Evolutionary conservation across 2,113 vertebrate species (phyloP), one percentile per base, ranked within the genome.

Genomic region (Oryzias celebensis): DNA sequence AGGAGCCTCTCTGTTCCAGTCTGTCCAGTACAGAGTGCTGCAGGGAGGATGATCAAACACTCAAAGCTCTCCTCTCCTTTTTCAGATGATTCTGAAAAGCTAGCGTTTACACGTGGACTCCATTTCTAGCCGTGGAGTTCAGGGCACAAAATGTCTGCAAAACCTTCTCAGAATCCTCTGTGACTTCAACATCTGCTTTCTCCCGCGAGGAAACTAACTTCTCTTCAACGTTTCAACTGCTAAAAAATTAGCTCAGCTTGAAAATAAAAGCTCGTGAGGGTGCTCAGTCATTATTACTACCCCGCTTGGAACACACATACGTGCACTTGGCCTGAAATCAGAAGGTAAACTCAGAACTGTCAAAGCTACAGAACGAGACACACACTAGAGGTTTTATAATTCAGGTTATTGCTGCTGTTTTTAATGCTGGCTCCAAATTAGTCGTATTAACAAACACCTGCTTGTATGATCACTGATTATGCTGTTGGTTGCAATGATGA

Each of bases 1-100:
- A 0, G 97, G 97, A 16, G 94, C 95, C 80, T 99, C 97, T 4
- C 96, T 89, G 73, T 99, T 98, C 97, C 97, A 99, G 82, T 99
- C 97, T 0, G 97, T 98, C 97, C 97, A 99, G 75, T 94, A 99
- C 26, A 99, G 90, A 68, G 94, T 94, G 10, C 97, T 99, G 77
- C 49, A 51, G 61, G 28, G 31, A 58, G 41, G 28, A 3, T 42
- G 28, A 41, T 16, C 36, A 10, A 2, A 36, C 36, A 36, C 36
- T 36, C 36, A 28, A 28, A 28, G 26, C 26, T 28, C 5, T 1
- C 3, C 5, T 26, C 26, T 26, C 26, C 26, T 26, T 5, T 28
- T 28, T 28, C 26, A 10, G 10, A 10, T 36, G 36, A 36, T 12
- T 36, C 8, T 36, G 36, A 36, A 28, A 20, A 12, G 36, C 2